Evolutionary conservation across 2,797 vertebrate genomes (phyloP).

Genomic region (Pelobates cultripes): DNA sequence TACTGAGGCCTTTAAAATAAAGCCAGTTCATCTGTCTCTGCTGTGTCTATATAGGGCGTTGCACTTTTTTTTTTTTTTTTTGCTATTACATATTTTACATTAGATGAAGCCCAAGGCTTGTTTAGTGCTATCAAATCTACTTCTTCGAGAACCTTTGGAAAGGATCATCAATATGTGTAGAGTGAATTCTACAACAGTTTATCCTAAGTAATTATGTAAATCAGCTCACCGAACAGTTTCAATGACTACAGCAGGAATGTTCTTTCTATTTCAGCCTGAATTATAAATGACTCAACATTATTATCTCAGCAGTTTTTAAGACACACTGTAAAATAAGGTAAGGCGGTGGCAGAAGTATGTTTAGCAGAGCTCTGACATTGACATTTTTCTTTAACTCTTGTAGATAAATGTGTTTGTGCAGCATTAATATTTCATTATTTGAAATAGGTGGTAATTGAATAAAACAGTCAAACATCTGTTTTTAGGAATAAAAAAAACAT

Average conservation of each 20-base stretch:
- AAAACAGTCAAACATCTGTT: too few species aligned
- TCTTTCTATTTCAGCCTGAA: conserved; percentile 45
- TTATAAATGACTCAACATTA: conserved; percentile 50
- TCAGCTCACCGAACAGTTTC: conserved; percentile 38
- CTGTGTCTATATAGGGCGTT: conserved; percentile 2
- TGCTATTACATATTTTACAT: not conserved
- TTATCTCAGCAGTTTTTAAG: conserved; percentile 43
- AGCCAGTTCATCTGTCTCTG: not conserved
- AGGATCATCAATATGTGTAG: conserved; percentile 34
- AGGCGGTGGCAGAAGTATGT: conserved; percentile 21
- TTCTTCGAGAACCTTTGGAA: conserved; percentile 33
- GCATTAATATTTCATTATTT: too few species aligned
- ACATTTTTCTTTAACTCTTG: not conserved
- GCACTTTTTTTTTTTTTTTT: conserved; percentile 26
- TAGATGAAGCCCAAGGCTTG: conserved; percentile 39
- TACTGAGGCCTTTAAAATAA: conserved; percentile 9
- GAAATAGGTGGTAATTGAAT: too few species aligned
- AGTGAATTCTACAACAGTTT: conserved; percentile 45
- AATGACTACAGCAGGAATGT: conserved; percentile 46
- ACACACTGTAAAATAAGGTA: conserved; percentile 18
- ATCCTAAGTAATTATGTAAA: conserved; percentile 47
- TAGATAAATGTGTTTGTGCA: not conserved
- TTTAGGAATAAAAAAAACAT: too few species aligned
- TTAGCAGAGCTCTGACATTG: conserved; percentile 9
- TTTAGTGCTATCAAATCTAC: conserved; percentile 34